A percentile compares a stretch with the other conserved stretches of the same genome.
phyloP scores from a whole-genome alignment of 2,113 vertebrate species.

The Paraplagusia blochii region DNA sequence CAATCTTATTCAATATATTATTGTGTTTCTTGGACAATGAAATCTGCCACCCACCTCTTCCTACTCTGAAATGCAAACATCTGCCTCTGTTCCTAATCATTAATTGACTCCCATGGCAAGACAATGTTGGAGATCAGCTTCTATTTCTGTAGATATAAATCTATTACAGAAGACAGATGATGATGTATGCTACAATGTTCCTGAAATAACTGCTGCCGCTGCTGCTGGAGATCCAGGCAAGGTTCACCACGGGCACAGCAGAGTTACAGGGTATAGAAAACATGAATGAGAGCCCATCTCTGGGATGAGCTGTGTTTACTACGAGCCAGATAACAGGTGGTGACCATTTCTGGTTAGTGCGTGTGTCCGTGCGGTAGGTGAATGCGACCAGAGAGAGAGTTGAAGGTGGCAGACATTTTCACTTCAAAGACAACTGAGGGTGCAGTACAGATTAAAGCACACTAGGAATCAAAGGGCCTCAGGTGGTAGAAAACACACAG shows the following conservation, averaged over 20 bases:
- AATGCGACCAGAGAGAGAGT: conserved; percentile 17
- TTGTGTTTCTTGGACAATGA: too few species aligned
- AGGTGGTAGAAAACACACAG: conserved; percentile 65
- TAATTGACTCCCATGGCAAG: conserved; percentile 10
- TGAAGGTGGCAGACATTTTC: conserved; percentile 55
- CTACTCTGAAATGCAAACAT: neutral
- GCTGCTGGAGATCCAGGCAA: conserved; percentile 48
- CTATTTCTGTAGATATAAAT: conserved; percentile 64
- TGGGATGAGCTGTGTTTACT: conserved; percentile 7
- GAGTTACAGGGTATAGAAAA: conserved; percentile 13
- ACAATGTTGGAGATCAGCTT: conserved; percentile 37
- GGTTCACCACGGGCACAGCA: conserved; percentile 15
- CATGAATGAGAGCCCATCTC: conserved; percentile 31
- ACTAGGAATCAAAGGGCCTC: conserved; percentile 74
- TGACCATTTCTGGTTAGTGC: conserved; percentile 23
- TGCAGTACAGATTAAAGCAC: conserved; percentile 77
- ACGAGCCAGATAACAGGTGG: conserved; percentile 48
- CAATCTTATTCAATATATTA: too few species aligned
- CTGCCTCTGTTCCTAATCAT: neutral
- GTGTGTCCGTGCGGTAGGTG: conserved; percentile 6
- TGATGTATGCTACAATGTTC: conserved; percentile 55
- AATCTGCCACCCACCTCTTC: neutral
- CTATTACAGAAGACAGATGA: conserved; percentile 45
- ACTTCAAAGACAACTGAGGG: conserved; percentile 74
- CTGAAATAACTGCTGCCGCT: conserved; percentile 53